Base-by-base conservation (phyloP, 2,888 invertebrate species). In the Drosophila leonis region DNA sequence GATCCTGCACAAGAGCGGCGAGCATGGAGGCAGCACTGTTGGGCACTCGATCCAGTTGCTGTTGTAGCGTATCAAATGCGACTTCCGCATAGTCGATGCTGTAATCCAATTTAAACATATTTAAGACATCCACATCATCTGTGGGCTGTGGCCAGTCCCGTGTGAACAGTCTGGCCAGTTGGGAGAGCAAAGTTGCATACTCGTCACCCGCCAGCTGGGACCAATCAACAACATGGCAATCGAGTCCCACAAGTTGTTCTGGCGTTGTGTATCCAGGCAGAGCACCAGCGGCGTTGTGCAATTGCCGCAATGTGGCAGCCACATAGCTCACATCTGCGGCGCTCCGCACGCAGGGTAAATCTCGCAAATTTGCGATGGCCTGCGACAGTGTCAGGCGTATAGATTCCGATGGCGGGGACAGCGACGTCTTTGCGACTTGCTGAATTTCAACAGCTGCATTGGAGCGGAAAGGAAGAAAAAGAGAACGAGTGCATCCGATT, bases 241-340 rank as follows among this genome's bases (percentile, higher is more conserved):
- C 96, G 2, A 94, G 74, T 41, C 93, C 93, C 13, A 93, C 88
- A n/a, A 96, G 91, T 90, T 95, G 95, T 90, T 96, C 96, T 20
- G 95, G 94, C 0, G 96, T 97, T 35, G 95, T 85, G 24, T 87
- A 90, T 10, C 93, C 93, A 5, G 94, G 94, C 59, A 94, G 83
- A 49, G 91, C 83, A 41, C 91, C 78, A 6, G 54, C 62, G 10
- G 54, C 62, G 10, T 83, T 44, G 20, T 91, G 66, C 7, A 94
- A 62, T 13, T 90, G 66, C 24, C 88, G 78, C 49, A 94, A 76
- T 37, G 87, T 75, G 4, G 62, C 55, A 60, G 92, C 81, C 54
- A 94, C 90, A 24, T 72, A 74, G 4, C 88, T 78, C 10, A 92
- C 90, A 75, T 94, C 93, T 31, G 78, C 82, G 15, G 91, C 75